phyloP scores from a whole-genome alignment of 2,797 vertebrate genomes.

The Knipowitschia caucasica region DNA sequence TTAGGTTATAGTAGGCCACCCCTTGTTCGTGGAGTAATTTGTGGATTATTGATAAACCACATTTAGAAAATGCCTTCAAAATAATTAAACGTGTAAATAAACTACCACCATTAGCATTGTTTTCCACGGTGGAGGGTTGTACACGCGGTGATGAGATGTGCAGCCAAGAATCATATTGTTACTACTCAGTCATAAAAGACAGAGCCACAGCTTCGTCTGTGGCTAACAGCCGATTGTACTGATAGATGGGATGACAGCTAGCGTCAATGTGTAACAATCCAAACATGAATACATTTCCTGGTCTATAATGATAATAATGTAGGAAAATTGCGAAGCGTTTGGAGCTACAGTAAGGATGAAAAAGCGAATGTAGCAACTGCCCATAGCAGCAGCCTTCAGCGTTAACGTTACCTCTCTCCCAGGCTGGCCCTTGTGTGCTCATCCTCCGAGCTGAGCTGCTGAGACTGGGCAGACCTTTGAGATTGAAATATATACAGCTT shows the following conservation, averaged over 20 bases:
- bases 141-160: constrained; percentile 48
- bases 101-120: too few species aligned
- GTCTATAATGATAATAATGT: too few species aligned
- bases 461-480: constrained; percentile 3
- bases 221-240: background rate
- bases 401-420: constrained; percentile 63
- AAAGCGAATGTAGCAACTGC: constrained; percentile 28
- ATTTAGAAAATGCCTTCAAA: too few species aligned
- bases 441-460: constrained; percentile 31
- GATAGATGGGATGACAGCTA: background rate
- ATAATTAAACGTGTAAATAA: background rate
- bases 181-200: constrained; percentile 4
- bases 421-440: constrained; percentile 32
- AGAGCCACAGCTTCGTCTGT: background rate
- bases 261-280: background rate
- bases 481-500: constrained; percentile 7
- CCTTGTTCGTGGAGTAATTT: constrained; percentile 16
- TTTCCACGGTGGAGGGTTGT: too few species aligned
- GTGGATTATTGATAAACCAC: constrained; percentile 13
- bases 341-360: constrained; percentile 45
- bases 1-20: constrained; percentile 46
- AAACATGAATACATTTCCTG: constrained; percentile 27
- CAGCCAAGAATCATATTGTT: constrained; percentile 29
- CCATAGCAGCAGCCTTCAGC: constrained; percentile 13
- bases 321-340: constrained; percentile 44